Conservation (phyloP, 2,888 invertebrate genomes). For the Lutraria lutraria region DNA sequence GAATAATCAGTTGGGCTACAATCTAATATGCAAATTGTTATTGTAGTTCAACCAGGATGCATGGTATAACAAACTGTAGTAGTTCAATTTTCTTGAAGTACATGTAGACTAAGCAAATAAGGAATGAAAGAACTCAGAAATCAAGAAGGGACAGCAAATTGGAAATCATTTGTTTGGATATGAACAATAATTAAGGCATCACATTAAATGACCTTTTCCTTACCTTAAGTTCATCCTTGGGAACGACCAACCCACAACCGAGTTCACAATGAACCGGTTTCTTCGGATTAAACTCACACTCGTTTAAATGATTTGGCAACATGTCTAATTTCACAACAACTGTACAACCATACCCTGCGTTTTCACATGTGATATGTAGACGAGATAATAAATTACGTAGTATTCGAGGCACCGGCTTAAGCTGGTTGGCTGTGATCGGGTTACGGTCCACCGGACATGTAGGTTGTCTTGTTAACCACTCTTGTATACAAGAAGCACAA, state of each 20-base stretch:
- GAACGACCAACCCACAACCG: slow-evolving; percentile 97
- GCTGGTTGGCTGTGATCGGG: slow-evolving; percentile 93
- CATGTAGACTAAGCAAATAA: too few relatives aligned
- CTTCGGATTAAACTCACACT: slow-evolving; percentile 98
- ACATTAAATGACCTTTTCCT: slow-evolving; percentile 35
- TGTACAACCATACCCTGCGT: slow-evolving; percentile 91
- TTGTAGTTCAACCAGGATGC: too few relatives aligned
- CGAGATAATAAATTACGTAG: slow-evolving; percentile 95
- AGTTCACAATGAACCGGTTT: slow-evolving; percentile 96
- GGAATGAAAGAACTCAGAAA: too few relatives aligned
- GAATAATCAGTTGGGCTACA: too few relatives aligned
- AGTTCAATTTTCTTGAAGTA: too few relatives aligned
- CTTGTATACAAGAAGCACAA: slow-evolving; percentile 96
- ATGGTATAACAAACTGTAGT: too few relatives aligned
- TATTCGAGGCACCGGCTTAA: slow-evolving; percentile 97
- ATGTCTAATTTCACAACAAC: slow-evolving; percentile 94
- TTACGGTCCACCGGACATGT: slow-evolving; percentile 98
- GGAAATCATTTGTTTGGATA: too few relatives aligned
- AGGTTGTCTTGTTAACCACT: slow-evolving; percentile 97
- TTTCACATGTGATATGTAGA: slow-evolving; percentile 96
- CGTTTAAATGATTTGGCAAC: slow-evolving; percentile 93
- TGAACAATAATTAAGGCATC: too few relatives aligned
- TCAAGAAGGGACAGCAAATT: too few relatives aligned
- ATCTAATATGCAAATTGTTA: too few relatives aligned
- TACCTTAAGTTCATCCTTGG: slow-evolving; percentile 95